A percentile compares a stretch with the other conserved stretches of the same genome.
phyloP scores from a whole-genome alignment of 2,113 vertebrate species.

The Thunnus maccoyii region DNA sequence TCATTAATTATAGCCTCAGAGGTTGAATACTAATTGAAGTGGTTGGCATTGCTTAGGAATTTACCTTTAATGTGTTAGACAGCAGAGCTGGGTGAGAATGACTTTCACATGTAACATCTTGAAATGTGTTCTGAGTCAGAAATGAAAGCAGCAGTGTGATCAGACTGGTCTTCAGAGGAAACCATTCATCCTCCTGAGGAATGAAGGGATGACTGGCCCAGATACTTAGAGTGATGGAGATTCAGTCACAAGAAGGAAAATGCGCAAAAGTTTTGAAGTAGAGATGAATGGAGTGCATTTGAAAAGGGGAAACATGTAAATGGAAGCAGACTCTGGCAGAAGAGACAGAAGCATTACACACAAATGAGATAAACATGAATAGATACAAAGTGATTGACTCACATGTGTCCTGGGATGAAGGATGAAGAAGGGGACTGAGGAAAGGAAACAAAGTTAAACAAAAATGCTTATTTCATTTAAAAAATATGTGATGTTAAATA shows the following conservation, averaged over 20 bases:
- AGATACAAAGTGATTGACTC: conserved; percentile 21
- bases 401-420: not conserved
- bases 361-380: conserved; percentile 23
- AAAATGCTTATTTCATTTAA: conserved; percentile 18
- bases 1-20: conserved; percentile 57
- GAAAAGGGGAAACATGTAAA: conserved; percentile 17
- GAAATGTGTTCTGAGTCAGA: conserved; percentile 68
- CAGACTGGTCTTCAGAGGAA: conserved; percentile 58
- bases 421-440: not conserved
- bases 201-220: conserved; percentile 53
- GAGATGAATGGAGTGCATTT: conserved; percentile 57
- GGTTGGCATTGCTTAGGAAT: conserved; percentile 44
- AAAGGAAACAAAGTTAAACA: not conserved
- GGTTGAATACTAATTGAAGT: conserved; percentile 60
- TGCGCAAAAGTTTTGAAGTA: conserved; percentile 54
- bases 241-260: conserved; percentile 55
- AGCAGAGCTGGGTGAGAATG: conserved; percentile 44
- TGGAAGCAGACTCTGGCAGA: conserved; percentile 47
- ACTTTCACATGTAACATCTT: conserved; percentile 51
- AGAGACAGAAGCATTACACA: conserved; percentile 17
- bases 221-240: conserved; percentile 60
- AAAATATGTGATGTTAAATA: conserved; percentile 24
- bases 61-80: conserved; percentile 54
- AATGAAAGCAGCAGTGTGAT: conserved; percentile 60
- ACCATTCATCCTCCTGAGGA: conserved; percentile 67